Conservation (phyloP, 2,888 invertebrate species). For the Drosophila neonasuta region DNA sequence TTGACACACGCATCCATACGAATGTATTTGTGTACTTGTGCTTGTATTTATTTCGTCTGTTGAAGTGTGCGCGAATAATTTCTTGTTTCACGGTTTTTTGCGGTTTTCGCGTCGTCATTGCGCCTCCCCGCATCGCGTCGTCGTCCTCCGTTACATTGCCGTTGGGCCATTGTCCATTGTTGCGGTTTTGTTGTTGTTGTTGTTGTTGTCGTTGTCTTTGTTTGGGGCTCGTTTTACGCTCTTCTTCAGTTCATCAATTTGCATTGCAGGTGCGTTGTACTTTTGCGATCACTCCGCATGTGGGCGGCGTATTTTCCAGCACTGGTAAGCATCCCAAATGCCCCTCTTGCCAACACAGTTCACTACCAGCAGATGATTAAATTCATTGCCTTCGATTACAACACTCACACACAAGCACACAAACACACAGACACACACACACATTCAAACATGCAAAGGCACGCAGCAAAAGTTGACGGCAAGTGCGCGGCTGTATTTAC, state of each 20-base stretch:
- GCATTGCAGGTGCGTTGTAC: slow-evolving; percentile 62
- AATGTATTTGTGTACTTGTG: slow-evolving; percentile 3
- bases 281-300: slow-evolving; percentile 44
- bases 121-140: slow-evolving; percentile 9
- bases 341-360: slow-evolving; percentile 16
- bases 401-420: slow-evolving; percentile 36
- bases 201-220: slow-evolving; percentile 40
- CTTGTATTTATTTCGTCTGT: slow-evolving; percentile 19
- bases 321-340: slow-evolving; percentile 64
- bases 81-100: slow-evolving; percentile 53
- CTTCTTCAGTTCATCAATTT: slow-evolving; percentile 23
- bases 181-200: slow-evolving; percentile 6
- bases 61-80: slow-evolving; percentile 46
- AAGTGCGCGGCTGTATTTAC: slow-evolving; percentile 62
- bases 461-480: slow-evolving; percentile 30
- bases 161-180: slow-evolving; percentile 52
- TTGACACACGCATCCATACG: slow-evolving; percentile 23
- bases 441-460: slow-evolving; percentile 20
- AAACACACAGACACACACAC: slow-evolving; percentile 5
- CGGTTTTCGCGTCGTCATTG: slow-evolving; percentile 53
- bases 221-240: slow-evolving; percentile 20
- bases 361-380: slow-evolving; percentile 50
- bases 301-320: slow-evolving; percentile 53
- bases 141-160: slow-evolving; percentile 58
- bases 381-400: slow-evolving; percentile 62